These are phyloP conservation scores for Urocitellus parryii DNA, from an alignment of 2,113 vertebrate species.

Conservation along the genomic window DNA sequence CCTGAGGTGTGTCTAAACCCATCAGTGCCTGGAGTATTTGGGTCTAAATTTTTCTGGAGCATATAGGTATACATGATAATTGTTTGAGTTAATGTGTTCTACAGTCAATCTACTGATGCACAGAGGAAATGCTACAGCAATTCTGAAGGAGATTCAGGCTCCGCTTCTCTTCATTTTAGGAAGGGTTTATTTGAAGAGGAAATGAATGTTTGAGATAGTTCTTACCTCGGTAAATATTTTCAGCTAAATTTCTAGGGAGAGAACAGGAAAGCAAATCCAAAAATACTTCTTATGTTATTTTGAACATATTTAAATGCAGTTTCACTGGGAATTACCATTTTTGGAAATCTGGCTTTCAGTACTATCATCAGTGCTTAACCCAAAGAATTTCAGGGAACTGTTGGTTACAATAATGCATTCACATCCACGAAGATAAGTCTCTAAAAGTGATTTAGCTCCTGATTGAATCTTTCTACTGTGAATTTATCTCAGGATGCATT, in stretches of 20 bases:
- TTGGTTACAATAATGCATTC: slow-evolving; percentile 32
- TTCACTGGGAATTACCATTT: slow-evolving; percentile 5
- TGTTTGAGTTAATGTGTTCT: not conserved
- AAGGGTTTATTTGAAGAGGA: not conserved
- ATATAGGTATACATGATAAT: not conserved
- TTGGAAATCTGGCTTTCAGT: not conserved
- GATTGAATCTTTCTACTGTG: slow-evolving; percentile 36
- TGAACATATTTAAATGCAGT: not conserved
- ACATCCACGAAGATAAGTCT: not conserved
- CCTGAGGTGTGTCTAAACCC: not conserved
- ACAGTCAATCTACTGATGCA: not conserved
- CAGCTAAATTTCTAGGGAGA: not conserved
- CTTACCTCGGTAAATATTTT: slow-evolving; percentile 2
- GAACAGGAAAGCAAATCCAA: not conserved
- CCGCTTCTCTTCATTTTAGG: not conserved
- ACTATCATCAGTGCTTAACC: not conserved
- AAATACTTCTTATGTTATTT: slow-evolving; percentile 1
- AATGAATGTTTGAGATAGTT: not conserved
- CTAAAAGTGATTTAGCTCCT: slow-evolving; percentile 17
- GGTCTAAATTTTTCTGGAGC: not conserved
- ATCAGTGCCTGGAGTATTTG: too few species aligned
- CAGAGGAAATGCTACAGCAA: not conserved
- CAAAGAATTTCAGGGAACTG: slow-evolving; percentile 12
- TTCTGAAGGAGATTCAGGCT: not conserved
- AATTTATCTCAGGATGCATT: slow-evolving; percentile 12